Evolutionary conservation across 2,888 invertebrate species (phyloP), one percentile per base, ranked within the genome.

Genomic region (Quadroppia sp.): DNA sequence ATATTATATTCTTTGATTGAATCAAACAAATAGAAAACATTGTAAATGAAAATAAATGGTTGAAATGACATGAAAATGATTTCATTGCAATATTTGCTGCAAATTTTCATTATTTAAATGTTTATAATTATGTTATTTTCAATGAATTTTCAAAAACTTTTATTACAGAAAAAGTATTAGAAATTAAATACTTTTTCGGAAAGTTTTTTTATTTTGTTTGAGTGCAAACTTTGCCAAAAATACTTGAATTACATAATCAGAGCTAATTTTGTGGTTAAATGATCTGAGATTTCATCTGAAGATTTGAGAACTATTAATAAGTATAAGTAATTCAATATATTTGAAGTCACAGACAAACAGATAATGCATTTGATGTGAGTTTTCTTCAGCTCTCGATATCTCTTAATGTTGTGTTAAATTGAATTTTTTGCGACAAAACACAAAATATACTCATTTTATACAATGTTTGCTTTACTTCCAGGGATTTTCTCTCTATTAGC

Each of bases 401-500:
- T 30, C 13, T 11, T 32, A 61, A 36, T 9, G 9, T 36, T 56
- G 56, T 56, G 56, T 56, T 61, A 2, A 61, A 61, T 30, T 61
- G 4, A 13, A 61, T 30, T 61, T 3, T 61, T 61, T 20, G 53
- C 13, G 7, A 23, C 53, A 53, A 53, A 53, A 56, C 48, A 4
- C 13, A 13, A 56, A 56, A 56, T 25, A 56, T n/a, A 53, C n/a
- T n/a, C 50, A 17, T 4, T 56, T 28, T 56, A 11, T 7, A 11
- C 20, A 56, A 9, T 56, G n/a, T 56, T 56, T 56, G 56, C 56
- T 56, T 56, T 56, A 23, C 56, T 56, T 28, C 56, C 23, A 56
- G 56, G 56, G 25, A 23, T 28, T 56, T 23, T 25, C 45, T 25
- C 45, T 11, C 56, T 9, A 56, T 56, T 25, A 56, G 56, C 56